Base-by-base conservation (phyloP, 2,797 vertebrate species). In the Sphenodon punctatus region DNA sequence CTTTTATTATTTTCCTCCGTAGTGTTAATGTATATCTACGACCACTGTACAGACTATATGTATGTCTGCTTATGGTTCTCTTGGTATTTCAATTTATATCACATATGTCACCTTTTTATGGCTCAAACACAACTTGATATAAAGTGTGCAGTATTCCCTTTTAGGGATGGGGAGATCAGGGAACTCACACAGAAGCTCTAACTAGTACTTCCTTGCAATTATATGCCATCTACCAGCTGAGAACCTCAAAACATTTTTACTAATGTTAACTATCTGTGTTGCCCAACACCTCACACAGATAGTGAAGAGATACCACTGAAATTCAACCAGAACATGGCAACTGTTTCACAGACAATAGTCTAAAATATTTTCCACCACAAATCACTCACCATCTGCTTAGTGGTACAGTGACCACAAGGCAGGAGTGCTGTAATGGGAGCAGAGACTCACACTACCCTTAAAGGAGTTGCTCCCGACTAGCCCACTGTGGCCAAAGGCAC, bases 11-110 rank as follows among this genome's bases (percentile, higher is more conserved):
- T 85, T 86, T 71, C 56, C 69, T 68, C 78, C 46, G 38, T 15
- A 49, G 49, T 80, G 72, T 70, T 53, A 59, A 30, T 2, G 20
- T 39, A 67, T 55, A 67, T 55, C 68, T n/a, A 3, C 73, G 61
- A 42, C 65, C 74, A 49, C 75, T 86, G 89, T 80, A 80, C 48
- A 67, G 84, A 65, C n/a, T 60, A 34, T 67, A 48, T 32, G 34
- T 81, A 7, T 86, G 61, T 72, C 78, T 84, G 71, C 58, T 75
- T 53, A 2, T 15, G 16, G 11, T 51, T 82, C 23, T 70, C 53
- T 48, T 80, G 71, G 48, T 61, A 38, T 72, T 64, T 61, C 49
- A 59, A 46, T 42, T 38, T 48, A 61, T 60, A 3, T 22, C 13
- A 25, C 15, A 42, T 72, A 10, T 45, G 6, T 7, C 58, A 38